Percentiles rank a stretch among this genome's conserved stretches.
phyloP scores from a whole-genome alignment of 2,797 vertebrate species.

The Valencia hispanica region DNA sequence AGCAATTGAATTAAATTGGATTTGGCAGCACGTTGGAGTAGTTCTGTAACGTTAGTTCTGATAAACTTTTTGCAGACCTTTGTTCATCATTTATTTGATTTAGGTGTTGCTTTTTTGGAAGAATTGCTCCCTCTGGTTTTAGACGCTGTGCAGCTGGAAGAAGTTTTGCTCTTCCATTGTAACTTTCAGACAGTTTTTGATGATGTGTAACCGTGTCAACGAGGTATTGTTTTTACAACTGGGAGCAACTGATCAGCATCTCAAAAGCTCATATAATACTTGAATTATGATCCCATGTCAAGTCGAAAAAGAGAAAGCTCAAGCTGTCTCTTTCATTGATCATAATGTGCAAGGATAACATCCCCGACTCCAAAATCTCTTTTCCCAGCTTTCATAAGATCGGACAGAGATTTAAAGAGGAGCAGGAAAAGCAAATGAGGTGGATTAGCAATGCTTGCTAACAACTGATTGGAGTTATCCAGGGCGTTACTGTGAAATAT shows the following conservation, averaged over 20 bases:
- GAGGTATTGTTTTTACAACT: not conserved
- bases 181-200: not conserved
- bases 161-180: not conserved
- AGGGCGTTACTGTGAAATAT: not conserved
- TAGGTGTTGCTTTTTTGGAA: not conserved
- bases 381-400: not conserved
- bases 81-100: not conserved
- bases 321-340: not conserved
- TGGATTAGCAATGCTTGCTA: not conserved
- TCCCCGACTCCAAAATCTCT: not conserved
- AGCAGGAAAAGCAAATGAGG: not conserved
- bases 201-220: not conserved
- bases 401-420: not conserved
- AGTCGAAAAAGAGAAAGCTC: not conserved
- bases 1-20: too few relatives aligned
- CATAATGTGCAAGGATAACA: not conserved
- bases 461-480: not conserved
- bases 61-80: not conserved
- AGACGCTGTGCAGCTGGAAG: not conserved
- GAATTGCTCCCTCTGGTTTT: not conserved
- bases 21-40: too few relatives aligned
- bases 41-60: too few relatives aligned
- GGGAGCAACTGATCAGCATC: not conserved
- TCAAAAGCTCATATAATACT: not conserved
- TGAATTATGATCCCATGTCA: not conserved